phyloP scores from a whole-genome alignment of 2,797 vertebrate genomes.

The Crenichthys baileyi region DNA sequence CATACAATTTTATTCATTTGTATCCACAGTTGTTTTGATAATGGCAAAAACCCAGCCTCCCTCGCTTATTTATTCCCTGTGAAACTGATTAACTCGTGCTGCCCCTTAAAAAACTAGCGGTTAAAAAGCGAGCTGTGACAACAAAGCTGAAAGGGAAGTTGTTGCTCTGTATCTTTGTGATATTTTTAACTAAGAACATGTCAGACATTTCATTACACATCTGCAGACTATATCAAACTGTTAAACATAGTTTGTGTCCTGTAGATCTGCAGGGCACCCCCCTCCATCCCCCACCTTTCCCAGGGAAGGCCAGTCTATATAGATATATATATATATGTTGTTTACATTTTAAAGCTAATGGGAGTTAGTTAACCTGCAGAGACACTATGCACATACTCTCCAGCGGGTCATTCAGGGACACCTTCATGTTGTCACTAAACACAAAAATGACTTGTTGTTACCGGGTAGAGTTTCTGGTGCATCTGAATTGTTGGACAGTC shows the following conservation, averaged over 20 bases:
- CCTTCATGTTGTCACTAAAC: conserved; percentile 2
- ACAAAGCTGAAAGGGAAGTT: neutral
- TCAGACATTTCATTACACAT: neutral
- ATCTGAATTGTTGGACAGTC: neutral
- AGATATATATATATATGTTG: conserved; percentile 6
- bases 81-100: too few species aligned
- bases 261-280: neutral
- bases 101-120: neutral
- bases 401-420: neutral
- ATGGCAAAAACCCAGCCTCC: neutral
- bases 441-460: conserved; percentile 20
- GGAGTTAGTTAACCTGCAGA: conserved; percentile 17
- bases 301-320: neutral
- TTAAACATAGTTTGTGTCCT: neutral
- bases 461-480: conserved; percentile 18
- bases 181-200: neutral
- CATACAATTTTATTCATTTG: too few species aligned
- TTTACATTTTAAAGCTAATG: conserved; percentile 24
- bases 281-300: neutral
- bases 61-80: neutral
- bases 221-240: neutral
- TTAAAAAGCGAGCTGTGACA: neutral
- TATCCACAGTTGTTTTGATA: neutral
- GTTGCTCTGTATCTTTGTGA: neutral
- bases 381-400: neutral